Evolutionary conservation across 2,797 vertebrate species (phyloP).

Genomic region (Babyrousa celebensis): DNA sequence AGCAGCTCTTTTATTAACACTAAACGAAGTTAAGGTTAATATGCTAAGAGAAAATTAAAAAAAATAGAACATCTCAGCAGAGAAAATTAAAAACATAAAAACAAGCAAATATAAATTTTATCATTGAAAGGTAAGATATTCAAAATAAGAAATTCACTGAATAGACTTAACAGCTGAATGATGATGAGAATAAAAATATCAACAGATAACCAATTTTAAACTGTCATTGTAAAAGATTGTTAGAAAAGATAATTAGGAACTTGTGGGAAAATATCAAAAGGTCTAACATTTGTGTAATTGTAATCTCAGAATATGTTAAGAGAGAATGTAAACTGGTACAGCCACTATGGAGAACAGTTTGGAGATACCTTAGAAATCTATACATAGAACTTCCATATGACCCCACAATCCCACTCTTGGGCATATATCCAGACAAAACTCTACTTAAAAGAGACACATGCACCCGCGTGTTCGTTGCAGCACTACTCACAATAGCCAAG

Average conservation of each 20-base stretch:
- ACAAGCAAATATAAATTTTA: not conserved
- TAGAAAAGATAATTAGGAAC: not conserved
- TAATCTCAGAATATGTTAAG: not conserved
- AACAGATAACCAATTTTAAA: not conserved
- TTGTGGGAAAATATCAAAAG: not conserved
- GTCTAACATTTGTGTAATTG: not conserved
- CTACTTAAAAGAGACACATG: too few relatives aligned
- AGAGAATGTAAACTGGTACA: not conserved
- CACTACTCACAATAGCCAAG: too few relatives aligned
- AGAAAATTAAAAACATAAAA: not conserved
- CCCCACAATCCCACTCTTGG: too few relatives aligned
- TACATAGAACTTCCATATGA: too few relatives aligned
- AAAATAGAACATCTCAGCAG: not conserved
- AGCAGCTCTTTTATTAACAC: not conserved
- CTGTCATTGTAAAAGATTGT: not conserved
- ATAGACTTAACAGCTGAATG: not conserved
- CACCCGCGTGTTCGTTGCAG: too few relatives aligned
- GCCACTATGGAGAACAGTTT: too few relatives aligned
- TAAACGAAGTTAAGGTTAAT: not conserved
- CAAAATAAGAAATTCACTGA: not conserved
- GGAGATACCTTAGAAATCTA: too few relatives aligned
- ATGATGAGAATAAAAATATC: not conserved
- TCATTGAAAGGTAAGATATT: not conserved
- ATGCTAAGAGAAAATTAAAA: not conserved
- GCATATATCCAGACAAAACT: too few relatives aligned